Percentiles rank a stretch among this genome's conserved stretches.
Evolutionary conservation across 2,888 invertebrate species (phyloP).

Genomic region (Aelia acuminata): DNA sequence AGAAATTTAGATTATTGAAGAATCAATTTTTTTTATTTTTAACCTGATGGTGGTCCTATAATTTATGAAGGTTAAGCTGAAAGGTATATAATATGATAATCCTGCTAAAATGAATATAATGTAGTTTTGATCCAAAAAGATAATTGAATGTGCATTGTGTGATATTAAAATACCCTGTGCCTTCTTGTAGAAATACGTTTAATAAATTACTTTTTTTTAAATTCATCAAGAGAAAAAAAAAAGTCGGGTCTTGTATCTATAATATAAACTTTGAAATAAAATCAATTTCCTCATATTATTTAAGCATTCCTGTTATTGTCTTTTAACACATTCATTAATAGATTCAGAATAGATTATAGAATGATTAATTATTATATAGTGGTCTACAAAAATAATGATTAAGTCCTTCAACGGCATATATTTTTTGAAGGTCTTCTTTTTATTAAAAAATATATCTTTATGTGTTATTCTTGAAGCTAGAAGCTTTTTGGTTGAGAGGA

Average conservation of each 20-base stretch:
- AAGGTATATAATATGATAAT: neutral
- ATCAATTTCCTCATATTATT: neutral
- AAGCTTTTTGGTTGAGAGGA: neutral
- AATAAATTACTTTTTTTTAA: neutral
- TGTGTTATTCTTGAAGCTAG: neutral
- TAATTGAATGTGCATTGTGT: neutral
- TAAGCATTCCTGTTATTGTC: constrained; percentile 16
- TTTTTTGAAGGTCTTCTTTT: constrained; percentile 33
- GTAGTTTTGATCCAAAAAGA: neutral
- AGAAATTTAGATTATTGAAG: neutral
- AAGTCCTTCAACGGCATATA: neutral
- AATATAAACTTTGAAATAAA: neutral
- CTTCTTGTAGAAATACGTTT: neutral
- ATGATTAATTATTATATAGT: constrained; percentile 16
- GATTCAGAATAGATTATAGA: constrained; percentile 18
- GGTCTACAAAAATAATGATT: constrained; percentile 10
- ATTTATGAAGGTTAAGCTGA: neutral
- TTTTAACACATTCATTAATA: constrained; percentile 10
- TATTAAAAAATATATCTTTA: constrained; percentile 40
- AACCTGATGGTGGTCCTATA: neutral
- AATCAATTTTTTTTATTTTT: neutral
- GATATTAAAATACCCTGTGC: neutral
- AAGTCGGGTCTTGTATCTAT: neutral
- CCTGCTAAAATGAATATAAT: neutral
- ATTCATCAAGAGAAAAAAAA: neutral